These are phyloP conservation scores for Melanostigma gelatinosum DNA, from an alignment of 2,113 vertebrate species.

Conservation along the genomic window DNA sequence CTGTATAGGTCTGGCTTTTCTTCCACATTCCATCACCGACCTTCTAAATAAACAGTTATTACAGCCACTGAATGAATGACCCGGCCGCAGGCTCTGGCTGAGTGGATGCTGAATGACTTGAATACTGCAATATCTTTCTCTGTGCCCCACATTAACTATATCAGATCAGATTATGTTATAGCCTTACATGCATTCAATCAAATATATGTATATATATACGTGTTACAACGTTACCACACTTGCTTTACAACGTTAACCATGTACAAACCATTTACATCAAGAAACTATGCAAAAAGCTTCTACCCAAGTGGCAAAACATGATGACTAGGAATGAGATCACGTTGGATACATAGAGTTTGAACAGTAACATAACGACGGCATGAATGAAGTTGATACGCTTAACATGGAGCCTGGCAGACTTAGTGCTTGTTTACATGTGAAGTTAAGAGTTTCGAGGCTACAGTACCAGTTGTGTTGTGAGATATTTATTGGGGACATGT, in stretches of 20 bases:
- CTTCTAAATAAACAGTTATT: background rate
- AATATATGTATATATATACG: background rate
- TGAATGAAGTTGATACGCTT: background rate
- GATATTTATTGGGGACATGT: conserved; percentile 40
- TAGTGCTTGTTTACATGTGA: conserved; percentile 40
- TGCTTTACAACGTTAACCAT: too few relatives aligned
- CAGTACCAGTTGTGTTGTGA: conserved; percentile 25
- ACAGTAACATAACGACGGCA: background rate
- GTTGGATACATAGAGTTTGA: background rate
- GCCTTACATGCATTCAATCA: background rate
- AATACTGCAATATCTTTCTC: background rate
- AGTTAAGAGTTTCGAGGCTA: conserved; percentile 38
- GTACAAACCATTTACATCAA: background rate
- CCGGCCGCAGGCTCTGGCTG: background rate
- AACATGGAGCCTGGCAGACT: conserved; percentile 13
- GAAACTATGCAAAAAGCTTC: background rate
- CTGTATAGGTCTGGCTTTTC: background rate
- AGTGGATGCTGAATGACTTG: background rate
- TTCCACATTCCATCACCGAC: background rate
- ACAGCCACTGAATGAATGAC: background rate
- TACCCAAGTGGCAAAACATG: background rate
- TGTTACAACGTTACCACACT: too few relatives aligned
- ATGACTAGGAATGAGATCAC: background rate
- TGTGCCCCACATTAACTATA: background rate
- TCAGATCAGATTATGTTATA: background rate